Percentiles rank a stretch among this genome's conserved stretches.
These are phyloP conservation scores for Furcifer pardalis DNA, from an alignment of 2,797 vertebrate species.

Conservation along the genomic window DNA sequence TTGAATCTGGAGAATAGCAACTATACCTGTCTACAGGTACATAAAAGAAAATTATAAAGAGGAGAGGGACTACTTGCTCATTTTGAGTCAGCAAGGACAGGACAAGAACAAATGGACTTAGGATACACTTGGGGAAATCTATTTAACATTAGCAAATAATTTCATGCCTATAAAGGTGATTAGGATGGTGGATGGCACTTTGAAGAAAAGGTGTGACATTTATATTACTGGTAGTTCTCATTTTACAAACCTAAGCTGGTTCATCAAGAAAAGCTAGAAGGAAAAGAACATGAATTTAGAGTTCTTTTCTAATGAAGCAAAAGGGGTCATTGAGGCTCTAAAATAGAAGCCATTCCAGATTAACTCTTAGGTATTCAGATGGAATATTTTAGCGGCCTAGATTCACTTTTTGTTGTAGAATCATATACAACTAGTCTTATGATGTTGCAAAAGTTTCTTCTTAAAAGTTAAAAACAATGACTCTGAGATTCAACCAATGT, in stretches of 20 bases:
- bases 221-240: constrained; percentile 35
- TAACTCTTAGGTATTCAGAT: neutral
- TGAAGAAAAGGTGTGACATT: constrained; percentile 35
- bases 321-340: neutral
- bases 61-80: constrained; percentile 60
- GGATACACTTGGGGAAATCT: constrained; percentile 50
- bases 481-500: too few species aligned
- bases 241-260: constrained; percentile 2
- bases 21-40: constrained; percentile 56
- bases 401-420: neutral
- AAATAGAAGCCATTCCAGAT: neutral
- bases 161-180: constrained; percentile 47
- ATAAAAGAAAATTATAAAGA: constrained; percentile 60
- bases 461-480: too few species aligned
- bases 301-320: neutral
- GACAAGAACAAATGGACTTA: constrained; percentile 60
- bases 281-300: neutral
- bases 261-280: neutral
- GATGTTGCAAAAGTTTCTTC: too few species aligned
- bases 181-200: constrained; percentile 44
- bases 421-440: too few species aligned
- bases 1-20: constrained; percentile 57
- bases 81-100: constrained; percentile 52
- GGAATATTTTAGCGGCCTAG: neutral
- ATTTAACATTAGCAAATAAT: constrained; percentile 58